Base-by-base conservation (phyloP, 2,888 invertebrate species). In the Leptinotarsa haldemani region DNA sequence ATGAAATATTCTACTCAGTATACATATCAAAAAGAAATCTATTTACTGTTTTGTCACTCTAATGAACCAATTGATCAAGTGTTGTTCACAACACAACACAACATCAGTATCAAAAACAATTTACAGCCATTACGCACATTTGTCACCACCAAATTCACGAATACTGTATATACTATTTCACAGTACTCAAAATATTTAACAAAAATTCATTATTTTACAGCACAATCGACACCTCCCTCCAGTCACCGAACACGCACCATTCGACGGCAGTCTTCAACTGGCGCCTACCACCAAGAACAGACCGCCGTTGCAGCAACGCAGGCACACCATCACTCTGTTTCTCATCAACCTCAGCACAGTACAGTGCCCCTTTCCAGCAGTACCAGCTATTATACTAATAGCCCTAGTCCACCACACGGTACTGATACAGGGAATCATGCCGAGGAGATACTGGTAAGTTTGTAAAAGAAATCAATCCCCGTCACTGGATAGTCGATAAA, bases 321-420 rank as follows among this genome's bases (percentile, higher is more conserved):
- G 58, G 74, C 25, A 71, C 78, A 30, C 63, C 82, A 71, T 13
- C 80, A 78, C 40, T 47, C 76, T 18, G 71, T 74, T 63, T 70
- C 80, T 18, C 74, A 71, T 68, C 73, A 77, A 65, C 66, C 75
- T 70, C 76, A 72, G 73, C 80, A 74, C 77, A 73, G 75, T 30
- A 75, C 72, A 70, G 84, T 85, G 74, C 86, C 86, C 13, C 84
- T 88, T 67, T 87, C 87, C 22, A 87, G 87, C 81, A 87, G 87
- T 79, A 88, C 88, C 70, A 91, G 90, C 80, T 91, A 91, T 86
- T 91, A 91, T 83, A 91, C 91, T 53, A 91, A 91, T 85, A 91
- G 91, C 77, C 91, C 91, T 70, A 90, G 90, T 82, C 91, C 91
- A 52, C 91, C 91, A 5, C 90, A 91, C 58, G 78, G 80, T 88